These are phyloP conservation scores for Aelia acuminata DNA, from an alignment of 2,888 invertebrate species.

Conservation along the genomic window DNA sequence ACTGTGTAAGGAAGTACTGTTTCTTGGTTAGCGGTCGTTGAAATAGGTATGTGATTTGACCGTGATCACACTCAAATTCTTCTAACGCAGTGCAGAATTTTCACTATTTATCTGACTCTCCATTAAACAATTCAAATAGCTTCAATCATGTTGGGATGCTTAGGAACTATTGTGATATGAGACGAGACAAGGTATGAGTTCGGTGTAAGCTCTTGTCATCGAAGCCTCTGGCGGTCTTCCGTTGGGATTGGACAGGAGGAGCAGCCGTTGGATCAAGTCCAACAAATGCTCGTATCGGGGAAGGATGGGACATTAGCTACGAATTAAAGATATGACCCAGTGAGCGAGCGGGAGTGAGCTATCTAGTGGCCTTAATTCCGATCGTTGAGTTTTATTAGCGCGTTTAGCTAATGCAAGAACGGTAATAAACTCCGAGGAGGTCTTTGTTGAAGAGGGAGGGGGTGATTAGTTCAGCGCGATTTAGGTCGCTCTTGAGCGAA, in stretches of 20 bases:
- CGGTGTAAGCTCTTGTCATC: neutral
- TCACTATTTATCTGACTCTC: no score
- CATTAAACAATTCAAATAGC: no score
- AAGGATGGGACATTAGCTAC: constrained; percentile 10
- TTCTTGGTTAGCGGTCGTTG: no score
- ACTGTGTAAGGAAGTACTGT: no score
- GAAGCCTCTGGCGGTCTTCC: neutral
- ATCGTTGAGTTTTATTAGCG: neutral
- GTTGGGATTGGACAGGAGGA: no score
- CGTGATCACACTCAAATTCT: no score
- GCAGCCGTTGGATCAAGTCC: neutral
- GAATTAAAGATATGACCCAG: neutral
- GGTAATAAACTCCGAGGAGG: neutral
- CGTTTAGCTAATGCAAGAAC: neutral
- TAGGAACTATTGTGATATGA: no score
- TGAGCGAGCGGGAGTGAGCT: neutral
- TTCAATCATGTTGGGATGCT: no score
- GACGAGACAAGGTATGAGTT: no score
- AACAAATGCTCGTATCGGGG: neutral
- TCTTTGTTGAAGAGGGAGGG: neutral
- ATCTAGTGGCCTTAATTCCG: constrained; percentile 5
- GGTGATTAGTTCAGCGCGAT: neutral
- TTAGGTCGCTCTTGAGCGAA: neutral
- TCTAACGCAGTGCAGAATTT: no score
- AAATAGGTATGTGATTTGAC: no score